Base-by-base conservation (phyloP, 2,888 invertebrate species). In the Pyrrhosoma nymphula region DNA sequence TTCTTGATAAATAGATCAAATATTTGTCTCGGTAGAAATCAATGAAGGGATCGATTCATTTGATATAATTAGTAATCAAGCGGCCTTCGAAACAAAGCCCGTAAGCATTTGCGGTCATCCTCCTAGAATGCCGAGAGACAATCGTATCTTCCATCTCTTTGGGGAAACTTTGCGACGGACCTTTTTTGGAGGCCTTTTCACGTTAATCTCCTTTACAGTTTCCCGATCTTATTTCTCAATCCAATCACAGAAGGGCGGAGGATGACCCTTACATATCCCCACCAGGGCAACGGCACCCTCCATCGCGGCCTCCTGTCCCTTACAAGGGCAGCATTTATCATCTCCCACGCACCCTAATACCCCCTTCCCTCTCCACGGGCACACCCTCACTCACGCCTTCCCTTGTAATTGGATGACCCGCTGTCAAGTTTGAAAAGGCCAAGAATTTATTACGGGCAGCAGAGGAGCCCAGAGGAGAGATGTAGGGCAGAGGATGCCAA, bases 371-470 rank as follows among this genome's bases (percentile, higher is more conserved):
- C 16, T 82, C 69, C 23, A 69, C 82, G 35, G 26, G 12, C 10
- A 35, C 30, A 8, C 26, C 20, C n/a, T 82, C 82, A 69, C 69
- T 35, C 82, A 35, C 82, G 30, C 82, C 82, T 35, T 30, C 82
- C 82, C 30, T 82, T 82, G 35, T 82, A 82, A 82, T 82, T 82
- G 82, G 82, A 82, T 82, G 82, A 82, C 82, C 82, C 82, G 16
- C 82, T 82, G 82, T 35, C 82, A 82, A 35, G 30, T 82, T 82
- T 82, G 82, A 82, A 82, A 69, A 82, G 82, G 82, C 26, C 82
- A 82, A 23, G 30, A 82, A 82, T 82, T 82, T 82, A 82, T 82
- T 82, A 82, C 30, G 82, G 82, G 26, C 8, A 35, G 82, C 35
- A 82, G 10, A n/a, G 26, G 82, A 16, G 35, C 82, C 35, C 30